Evolutionary conservation across 2,113 vertebrate species (phyloP), one percentile per base, ranked within the genome.

Genomic region (Pristiophorus japonicus): DNA sequence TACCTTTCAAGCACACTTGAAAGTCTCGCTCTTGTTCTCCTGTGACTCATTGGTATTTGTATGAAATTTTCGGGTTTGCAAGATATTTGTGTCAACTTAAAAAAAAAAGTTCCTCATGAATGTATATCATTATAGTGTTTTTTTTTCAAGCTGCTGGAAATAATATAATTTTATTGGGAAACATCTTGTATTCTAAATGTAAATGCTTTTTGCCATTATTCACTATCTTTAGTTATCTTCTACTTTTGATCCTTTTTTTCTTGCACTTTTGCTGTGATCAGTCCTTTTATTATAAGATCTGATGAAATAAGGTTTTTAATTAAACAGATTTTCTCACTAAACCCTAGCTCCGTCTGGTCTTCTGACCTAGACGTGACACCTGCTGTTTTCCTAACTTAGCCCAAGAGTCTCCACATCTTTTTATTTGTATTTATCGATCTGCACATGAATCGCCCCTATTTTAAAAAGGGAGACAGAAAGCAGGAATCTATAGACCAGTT

Each of bases 21-120:
- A 66, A 67, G 1, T 51, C 3, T 38, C 51, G 55, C 85, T 55
- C 12, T 88, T 59, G 22, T 38, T 38, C 5, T 16, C 59, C 5
- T 63, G 4, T 63, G 88, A 65, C 16, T 45, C 3, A 7, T 59
- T 42, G 38, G 34, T n/a, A 51, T 38, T 38, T 63, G 59, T 63
- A n/a, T 91, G 51, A 62, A 7, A 4, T 59, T n/a, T 34, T 59
- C 16, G 30, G 20, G 22, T 51, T 10, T 47, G 45, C 45, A 90
- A 90, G 27, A 27, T 34, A 16, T 12, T 90, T 90, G 27, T n/a
- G 27, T n/a, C n/a, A n/a, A n/a, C n/a, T n/a, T n/a, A n/a, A n/a
- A n/a, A n/a, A n/a, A n/a, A n/a, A n/a, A 90, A 62, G 27, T 90
- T 90, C 51, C 30, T 90, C 30, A 62, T 90, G 51, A 90, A 90